phyloP scores from a whole-genome alignment of 1,140 invertebrate species.

The Cataglyphis hispanica region DNA sequence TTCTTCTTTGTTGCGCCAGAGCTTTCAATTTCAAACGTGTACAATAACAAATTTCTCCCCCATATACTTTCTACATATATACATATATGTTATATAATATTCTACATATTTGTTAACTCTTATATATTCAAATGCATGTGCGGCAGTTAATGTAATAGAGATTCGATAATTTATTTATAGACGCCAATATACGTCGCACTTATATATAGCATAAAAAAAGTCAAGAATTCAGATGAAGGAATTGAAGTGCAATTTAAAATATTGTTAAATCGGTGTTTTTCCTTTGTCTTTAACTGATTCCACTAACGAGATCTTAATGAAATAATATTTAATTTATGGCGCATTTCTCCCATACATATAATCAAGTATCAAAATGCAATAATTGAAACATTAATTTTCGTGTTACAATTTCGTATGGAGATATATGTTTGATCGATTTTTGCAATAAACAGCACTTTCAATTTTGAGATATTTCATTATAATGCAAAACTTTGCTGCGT shows the following conservation, averaged over 20 bases:
- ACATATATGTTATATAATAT: constrained; percentile 10
- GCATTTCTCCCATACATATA: background rate
- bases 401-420: background rate
- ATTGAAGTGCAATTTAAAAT: constrained; percentile 49
- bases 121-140: background rate
- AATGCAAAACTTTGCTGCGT: background rate
- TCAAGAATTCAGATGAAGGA: constrained; percentile 24
- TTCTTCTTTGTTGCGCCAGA: background rate
- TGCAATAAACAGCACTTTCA: background rate
- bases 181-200: constrained; percentile 17
- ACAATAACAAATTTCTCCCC: constrained; percentile 13
- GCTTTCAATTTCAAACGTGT: constrained; percentile 24
- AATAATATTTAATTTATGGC: background rate
- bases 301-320: background rate
- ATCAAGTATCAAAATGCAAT: constrained; percentile 8
- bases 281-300: background rate
- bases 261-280: background rate
- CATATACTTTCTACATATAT: background rate
- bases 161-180: constrained; percentile 45
- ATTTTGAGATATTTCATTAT: background rate
- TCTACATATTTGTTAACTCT: constrained; percentile 32
- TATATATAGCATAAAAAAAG: constrained; percentile 8
- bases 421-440: background rate
- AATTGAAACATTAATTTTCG: background rate
- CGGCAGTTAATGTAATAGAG: constrained; percentile 10